Conservation (phyloP, 2,888 invertebrate genomes). For the Mythimna ferrago region DNA sequence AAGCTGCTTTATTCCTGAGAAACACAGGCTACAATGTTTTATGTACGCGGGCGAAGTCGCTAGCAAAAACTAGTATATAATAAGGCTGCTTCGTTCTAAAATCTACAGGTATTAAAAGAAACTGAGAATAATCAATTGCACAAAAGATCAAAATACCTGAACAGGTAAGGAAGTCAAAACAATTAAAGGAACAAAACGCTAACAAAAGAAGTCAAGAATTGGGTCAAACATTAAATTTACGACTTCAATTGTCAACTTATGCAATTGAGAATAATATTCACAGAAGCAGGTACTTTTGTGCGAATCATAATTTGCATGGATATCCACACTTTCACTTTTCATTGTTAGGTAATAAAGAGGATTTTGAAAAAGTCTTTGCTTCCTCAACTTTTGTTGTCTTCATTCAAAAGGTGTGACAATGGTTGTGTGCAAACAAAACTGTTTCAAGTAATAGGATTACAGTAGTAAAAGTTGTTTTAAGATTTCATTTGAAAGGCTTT, state of each 20-base stretch:
- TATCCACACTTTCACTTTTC: conserved; percentile 84
- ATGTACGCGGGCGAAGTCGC: no score
- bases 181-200: conserved; percentile 59
- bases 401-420: conserved; percentile 55
- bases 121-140: conserved; percentile 27
- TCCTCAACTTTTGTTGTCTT: conserved; percentile 48
- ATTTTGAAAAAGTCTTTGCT: conserved; percentile 69
- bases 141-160: conserved; percentile 25
- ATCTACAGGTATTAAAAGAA: conserved; percentile 7
- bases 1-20: no score
- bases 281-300: conserved; percentile 79
- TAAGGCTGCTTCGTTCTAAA: background rate
- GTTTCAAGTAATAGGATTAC: conserved; percentile 21
- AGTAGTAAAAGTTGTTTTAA: conserved; percentile 6
- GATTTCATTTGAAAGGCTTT: background rate
- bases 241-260: conserved; percentile 80
- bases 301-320: conserved; percentile 81
- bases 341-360: conserved; percentile 77
- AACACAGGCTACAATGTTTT: no score
- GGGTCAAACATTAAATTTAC: conserved; percentile 82
- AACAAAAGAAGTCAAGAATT: conserved; percentile 74
- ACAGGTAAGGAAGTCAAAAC: conserved; percentile 78
- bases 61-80: background rate
- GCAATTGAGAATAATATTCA: conserved; percentile 70
- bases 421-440: conserved; percentile 45